These are phyloP conservation scores for Lethenteron reissneri DNA, from an alignment of 2,113 vertebrate genomes.

Conservation along the genomic window DNA sequence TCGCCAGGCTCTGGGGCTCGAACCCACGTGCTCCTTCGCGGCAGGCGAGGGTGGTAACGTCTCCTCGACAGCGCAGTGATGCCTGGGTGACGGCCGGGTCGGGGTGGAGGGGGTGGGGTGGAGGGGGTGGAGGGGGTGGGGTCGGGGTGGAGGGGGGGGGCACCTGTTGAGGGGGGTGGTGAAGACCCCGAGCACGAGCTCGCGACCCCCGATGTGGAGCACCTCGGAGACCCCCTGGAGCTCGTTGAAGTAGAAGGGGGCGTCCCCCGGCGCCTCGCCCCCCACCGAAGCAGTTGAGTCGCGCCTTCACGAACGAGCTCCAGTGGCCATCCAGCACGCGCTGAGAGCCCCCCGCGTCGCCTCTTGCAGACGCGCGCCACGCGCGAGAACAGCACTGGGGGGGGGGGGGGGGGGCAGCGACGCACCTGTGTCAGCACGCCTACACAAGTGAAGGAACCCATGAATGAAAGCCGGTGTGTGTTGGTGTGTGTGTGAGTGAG, in stretches of 20 bases:
- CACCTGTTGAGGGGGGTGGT: slow-evolving; percentile 78
- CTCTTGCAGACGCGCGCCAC: slow-evolving; percentile 79
- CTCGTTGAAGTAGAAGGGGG: slow-evolving; percentile 91
- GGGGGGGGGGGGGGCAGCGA: neutral
- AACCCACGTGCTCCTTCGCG: too few species aligned
- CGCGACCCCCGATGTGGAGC: slow-evolving; percentile 60
- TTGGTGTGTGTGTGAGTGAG: too few species aligned
- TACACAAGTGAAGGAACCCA: too few species aligned
- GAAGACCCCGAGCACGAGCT: slow-evolving; percentile 62
- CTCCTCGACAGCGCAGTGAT: too few species aligned
- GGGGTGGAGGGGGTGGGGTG: too few species aligned
- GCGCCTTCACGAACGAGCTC: slow-evolving; percentile 82
- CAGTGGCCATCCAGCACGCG: slow-evolving; percentile 87
- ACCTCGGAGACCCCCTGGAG: slow-evolving; percentile 69
- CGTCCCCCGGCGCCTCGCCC: slow-evolving; percentile 38
- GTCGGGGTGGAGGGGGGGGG: slow-evolving; percentile 11
- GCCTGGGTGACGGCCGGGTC: too few species aligned
- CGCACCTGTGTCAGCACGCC: neutral
- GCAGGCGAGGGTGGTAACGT: too few species aligned
- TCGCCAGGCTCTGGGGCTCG: too few species aligned
- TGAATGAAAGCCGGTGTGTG: too few species aligned
- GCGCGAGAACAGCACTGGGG: slow-evolving; percentile 53
- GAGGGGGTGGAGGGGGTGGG: neutral
- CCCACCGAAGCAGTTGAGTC: slow-evolving; percentile 88
- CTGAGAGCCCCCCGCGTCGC: slow-evolving; percentile 65